Evolutionary conservation across 1,140 invertebrate species (phyloP).

Genomic region (Hyles vespertilio): DNA sequence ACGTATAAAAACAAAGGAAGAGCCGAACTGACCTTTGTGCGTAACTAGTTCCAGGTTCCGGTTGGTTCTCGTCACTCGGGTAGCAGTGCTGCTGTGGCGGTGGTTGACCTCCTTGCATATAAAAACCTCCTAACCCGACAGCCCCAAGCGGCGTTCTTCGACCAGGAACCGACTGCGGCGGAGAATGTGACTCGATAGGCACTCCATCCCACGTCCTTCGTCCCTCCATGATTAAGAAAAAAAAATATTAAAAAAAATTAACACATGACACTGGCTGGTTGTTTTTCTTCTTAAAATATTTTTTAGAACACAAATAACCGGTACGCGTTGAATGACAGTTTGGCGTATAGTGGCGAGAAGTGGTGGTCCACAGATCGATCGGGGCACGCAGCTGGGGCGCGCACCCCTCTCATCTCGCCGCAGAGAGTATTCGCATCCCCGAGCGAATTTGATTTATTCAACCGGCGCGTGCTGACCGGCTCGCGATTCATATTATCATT

Average conservation of each 20-base stretch:
- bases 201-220: slow-evolving; percentile 67
- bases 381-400: slow-evolving; percentile 69
- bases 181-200: slow-evolving; percentile 72
- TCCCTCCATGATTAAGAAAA: slow-evolving; percentile 54
- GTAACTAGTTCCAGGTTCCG: slow-evolving; percentile 77
- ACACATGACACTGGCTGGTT: slow-evolving; percentile 31
- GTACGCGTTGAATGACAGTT: slow-evolving; percentile 59
- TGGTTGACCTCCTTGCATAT: slow-evolving; percentile 79
- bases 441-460: slow-evolving; percentile 62
- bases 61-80: slow-evolving; percentile 87
- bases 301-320: slow-evolving; percentile 30
- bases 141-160: slow-evolving; percentile 86
- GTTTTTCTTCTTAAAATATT: slow-evolving; percentile 15
- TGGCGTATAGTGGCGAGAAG: slow-evolving; percentile 56
- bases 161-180: slow-evolving; percentile 80
- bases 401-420: slow-evolving; percentile 68
- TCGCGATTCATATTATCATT: slow-evolving; percentile 21
- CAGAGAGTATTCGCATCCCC: too few species aligned
- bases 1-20: too few species aligned
- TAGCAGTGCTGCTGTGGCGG: slow-evolving; percentile 74
- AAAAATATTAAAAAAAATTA: slow-evolving; percentile 25
- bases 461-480: slow-evolving; percentile 28
- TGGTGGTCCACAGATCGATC: slow-evolving; percentile 69
- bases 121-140: slow-evolving; percentile 89
- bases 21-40: slow-evolving; percentile 53